Evolutionary conservation across 2,113 vertebrate genomes (phyloP).

Genomic region (Gracilinanus agilis): DNA sequence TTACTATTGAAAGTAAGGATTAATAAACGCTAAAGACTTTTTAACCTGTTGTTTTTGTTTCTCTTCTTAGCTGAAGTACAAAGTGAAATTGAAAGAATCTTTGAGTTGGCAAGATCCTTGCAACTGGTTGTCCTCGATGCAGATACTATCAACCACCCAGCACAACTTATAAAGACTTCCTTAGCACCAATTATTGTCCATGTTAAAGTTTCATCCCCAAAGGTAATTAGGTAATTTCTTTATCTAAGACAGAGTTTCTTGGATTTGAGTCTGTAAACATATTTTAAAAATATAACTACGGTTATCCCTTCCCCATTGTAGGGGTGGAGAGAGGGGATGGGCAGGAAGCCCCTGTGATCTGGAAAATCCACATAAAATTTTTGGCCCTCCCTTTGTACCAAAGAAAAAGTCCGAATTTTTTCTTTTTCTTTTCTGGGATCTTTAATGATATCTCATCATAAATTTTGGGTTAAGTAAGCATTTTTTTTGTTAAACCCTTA

Average conservation of each 20-base stretch:
- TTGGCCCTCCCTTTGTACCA: no score
- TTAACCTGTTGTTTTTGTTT: slow-evolving; percentile 47
- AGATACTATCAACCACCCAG: slow-evolving; percentile 98
- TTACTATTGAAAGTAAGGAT: slow-evolving; percentile 30
- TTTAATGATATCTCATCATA: no score
- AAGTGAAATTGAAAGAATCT: slow-evolving; percentile 98
- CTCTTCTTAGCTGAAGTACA: slow-evolving; percentile 93
- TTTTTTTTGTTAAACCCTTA: no score
- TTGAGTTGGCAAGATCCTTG: slow-evolving; percentile 96
- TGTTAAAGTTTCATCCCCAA: slow-evolving; percentile 98
- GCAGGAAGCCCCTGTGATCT: no score
- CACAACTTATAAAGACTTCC: slow-evolving; percentile 98
- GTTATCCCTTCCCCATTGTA: no score
- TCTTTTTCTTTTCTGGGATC: no score
- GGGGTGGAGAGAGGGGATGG: no score
- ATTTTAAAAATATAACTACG: background rate
- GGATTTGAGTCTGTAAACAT: background rate
- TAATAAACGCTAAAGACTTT: slow-evolving; percentile 26
- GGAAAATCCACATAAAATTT: no score
- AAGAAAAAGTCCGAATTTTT: no score
- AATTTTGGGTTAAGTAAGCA: no score
- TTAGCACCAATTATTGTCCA: slow-evolving; percentile 98
- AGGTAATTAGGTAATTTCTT: slow-evolving; percentile 86
- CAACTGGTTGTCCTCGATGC: slow-evolving; percentile 98
- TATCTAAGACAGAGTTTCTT: slow-evolving; percentile 28